Evolutionary conservation across 2,888 invertebrate species (phyloP).

Genomic region (Meliscaeva auricollis): DNA sequence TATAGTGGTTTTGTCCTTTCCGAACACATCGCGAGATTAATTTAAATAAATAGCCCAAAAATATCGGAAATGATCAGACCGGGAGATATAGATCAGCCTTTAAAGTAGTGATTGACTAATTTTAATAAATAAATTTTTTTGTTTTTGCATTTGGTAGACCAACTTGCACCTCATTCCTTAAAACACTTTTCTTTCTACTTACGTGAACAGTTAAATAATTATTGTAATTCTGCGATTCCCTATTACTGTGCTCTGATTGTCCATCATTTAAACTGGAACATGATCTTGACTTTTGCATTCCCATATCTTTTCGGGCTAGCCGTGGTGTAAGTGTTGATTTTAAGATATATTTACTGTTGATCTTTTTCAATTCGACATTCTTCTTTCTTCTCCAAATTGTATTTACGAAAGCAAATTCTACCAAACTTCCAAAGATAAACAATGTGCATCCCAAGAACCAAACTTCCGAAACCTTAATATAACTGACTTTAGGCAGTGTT

Average conservation of each 20-base stretch:
- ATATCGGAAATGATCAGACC: no score
- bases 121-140: no score
- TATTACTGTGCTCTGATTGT: conserved; percentile 79
- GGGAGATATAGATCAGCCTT: no score
- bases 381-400: conserved; percentile 93
- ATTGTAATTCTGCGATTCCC: conserved; percentile 86
- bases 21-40: no score
- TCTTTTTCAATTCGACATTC: conserved; percentile 82
- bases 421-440: conserved; percentile 93
- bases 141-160: no score
- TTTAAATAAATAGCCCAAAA: no score
- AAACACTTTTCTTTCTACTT: conserved; percentile 80
- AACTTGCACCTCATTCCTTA: no score
- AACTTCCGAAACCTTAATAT: conserved; percentile 95
- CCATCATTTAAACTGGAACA: conserved; percentile 88
- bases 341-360: conserved; percentile 92
- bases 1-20: no score
- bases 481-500: conserved; percentile 94
- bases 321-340: conserved; percentile 93
- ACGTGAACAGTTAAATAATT: conserved; percentile 92
- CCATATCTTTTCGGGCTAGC: conserved; percentile 89
- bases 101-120: no score
- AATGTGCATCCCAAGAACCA: conserved; percentile 94
- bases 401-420: conserved; percentile 95
- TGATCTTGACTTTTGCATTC: conserved; percentile 89